Evolutionary conservation across 1,140 invertebrate genomes (phyloP), one percentile per base, ranked within the genome.

Genomic region (Drosophila suzukii): DNA sequence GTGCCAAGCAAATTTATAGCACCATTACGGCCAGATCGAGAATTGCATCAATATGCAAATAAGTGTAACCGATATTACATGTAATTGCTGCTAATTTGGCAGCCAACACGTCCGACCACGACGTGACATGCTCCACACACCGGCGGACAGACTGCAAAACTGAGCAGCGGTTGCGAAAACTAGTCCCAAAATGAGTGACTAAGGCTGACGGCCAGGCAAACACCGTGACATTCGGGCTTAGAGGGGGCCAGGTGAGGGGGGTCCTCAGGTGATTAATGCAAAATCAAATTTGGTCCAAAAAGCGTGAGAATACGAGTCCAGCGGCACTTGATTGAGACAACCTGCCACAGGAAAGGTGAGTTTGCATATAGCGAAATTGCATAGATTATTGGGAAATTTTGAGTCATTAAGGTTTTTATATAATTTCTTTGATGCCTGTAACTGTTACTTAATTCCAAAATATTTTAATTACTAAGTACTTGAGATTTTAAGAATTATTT

Each of bases 61-160:
- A 81, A 81, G 77, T 89, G 85, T 84, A 86, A 90, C 82, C 80
- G 76, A 86, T 88, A 90, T 90, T 90, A 90, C 88, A 90, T 90
- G 86, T 90, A 90, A 90, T 90, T 90, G 86, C 88, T 76, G 88
- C 86, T 90, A 90, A 90, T 90, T 90, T 90, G 86, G 86, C 79
- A 90, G 88, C 82, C 78, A 90, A 90, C 88, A 90, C 88, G 86
- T 90, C 73, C 77, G 30, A 70, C 72, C 82, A 88, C 83, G 80
- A 86, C 86, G 86, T 75, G 76, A 80, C 77, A 73, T 73, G 77
- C 77, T 67, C 71, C 81, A 72, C 65, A 78, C 73, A 67, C 46
- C 38, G 43, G 46, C 61, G 13, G 36, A 20, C 36, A 8, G 36
- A 17, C 66, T 10, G 44, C 34, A 34, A 53, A 10, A 34, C 34